A percentile compares a stretch with the other conserved stretches of the same genome.
Conservation (phyloP, 2,113 vertebrate genomes). For the Lipophrys pholis region DNA sequence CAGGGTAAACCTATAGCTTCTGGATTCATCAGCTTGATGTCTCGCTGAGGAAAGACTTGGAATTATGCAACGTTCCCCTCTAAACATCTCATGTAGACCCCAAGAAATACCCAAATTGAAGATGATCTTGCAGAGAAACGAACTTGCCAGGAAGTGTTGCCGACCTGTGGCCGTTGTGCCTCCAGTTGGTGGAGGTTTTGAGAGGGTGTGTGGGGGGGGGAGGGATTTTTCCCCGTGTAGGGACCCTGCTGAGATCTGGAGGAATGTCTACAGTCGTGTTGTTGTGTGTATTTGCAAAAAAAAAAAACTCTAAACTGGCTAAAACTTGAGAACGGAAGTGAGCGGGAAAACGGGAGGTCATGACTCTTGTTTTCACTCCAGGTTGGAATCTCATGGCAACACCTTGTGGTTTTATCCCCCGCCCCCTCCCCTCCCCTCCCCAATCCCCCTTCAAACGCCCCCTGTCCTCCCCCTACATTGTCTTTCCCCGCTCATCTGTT, state of each 20-base stretch:
- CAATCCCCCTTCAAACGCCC: conserved; percentile 18
- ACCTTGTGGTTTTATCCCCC: conserved; percentile 15
- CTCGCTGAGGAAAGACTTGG: no score
- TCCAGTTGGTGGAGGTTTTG: no score
- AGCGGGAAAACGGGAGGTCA: conserved; percentile 16
- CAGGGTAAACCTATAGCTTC: no score
- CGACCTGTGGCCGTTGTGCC: no score
- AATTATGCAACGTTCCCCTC: no score
- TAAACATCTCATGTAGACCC: no score
- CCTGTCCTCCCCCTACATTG: conserved; percentile 8
- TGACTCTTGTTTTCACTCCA: neutral
- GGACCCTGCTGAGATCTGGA: conserved; percentile 29
- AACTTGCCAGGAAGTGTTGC: no score
- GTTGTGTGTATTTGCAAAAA: conserved; percentile 4
- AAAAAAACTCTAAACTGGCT: conserved; percentile 8
- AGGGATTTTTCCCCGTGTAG: conserved; percentile 38
- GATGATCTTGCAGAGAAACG: no score
- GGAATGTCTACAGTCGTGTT: conserved; percentile 11
- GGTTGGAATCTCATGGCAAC: conserved; percentile 10
- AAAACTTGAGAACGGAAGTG: conserved; percentile 40
- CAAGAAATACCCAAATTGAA: no score
- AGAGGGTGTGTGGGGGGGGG: conserved; percentile 44
- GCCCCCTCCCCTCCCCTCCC: conserved; percentile 22
- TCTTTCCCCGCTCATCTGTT: conserved; percentile 48
- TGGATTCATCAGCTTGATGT: no score